Conservation (phyloP, 2,888 invertebrate genomes). For the Brenthis ino region DNA sequence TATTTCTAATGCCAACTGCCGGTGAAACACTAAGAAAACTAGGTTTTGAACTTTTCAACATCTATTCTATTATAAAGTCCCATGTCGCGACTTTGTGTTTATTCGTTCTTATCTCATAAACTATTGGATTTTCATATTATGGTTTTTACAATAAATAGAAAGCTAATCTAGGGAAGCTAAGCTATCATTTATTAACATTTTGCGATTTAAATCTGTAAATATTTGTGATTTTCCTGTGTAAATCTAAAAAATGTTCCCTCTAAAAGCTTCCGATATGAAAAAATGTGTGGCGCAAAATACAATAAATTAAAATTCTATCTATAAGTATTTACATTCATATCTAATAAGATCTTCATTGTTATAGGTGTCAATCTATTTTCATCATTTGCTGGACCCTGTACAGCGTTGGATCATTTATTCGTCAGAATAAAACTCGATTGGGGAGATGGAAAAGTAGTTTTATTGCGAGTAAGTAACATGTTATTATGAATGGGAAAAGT, state of each 20-base stretch:
- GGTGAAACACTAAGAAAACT: too few species aligned
- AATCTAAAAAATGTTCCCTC: not conserved
- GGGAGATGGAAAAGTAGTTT: constrained; percentile 60
- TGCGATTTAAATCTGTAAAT: not conserved
- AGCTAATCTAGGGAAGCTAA: not conserved
- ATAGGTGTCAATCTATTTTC: constrained; percentile 71
- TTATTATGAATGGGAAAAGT: not conserved
- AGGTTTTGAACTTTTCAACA: too few species aligned
- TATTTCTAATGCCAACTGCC: too few species aligned
- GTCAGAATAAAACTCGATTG: constrained; percentile 65
- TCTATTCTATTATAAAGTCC: too few species aligned
- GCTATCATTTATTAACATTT: not conserved
- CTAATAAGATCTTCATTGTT: not conserved
- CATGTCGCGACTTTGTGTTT: too few species aligned
- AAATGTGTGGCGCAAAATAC: too few species aligned
- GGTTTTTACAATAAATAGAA: too few species aligned
- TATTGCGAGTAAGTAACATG: constrained; percentile 57
- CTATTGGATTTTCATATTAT: too few species aligned
- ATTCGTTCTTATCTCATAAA: too few species aligned
- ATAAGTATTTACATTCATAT: not conserved
- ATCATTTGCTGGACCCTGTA: constrained; percentile 59
- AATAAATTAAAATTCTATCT: not conserved
- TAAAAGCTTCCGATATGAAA: too few species aligned
- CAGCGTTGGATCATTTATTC: constrained; percentile 62
- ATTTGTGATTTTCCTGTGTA: not conserved